Percentiles rank a stretch among this genome's conserved stretches.
Evolutionary conservation across 2,113 vertebrate genomes (phyloP).

Genomic region (Misgurnus mizolepis): DNA sequence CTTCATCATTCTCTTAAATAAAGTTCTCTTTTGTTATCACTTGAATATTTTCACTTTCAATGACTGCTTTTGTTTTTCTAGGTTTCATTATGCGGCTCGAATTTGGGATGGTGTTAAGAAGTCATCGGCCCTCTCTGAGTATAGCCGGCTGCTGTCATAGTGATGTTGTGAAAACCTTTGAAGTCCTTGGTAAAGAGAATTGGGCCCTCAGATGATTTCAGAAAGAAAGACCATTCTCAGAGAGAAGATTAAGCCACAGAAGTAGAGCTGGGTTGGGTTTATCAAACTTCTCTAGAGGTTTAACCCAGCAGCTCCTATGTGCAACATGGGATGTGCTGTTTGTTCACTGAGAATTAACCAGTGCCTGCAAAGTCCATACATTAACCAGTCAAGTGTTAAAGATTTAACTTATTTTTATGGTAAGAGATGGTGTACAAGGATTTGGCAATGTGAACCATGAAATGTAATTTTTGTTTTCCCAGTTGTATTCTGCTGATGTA

Average conservation of each 20-base stretch:
- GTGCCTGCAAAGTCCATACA: neutral
- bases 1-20: neutral
- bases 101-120: slow-evolving; percentile 94
- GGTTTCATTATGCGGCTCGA: slow-evolving; percentile 90
- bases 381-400: neutral
- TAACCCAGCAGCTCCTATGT: neutral
- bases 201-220: neutral
- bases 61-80: slow-evolving; percentile 52
- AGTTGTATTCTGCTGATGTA: neutral
- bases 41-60: neutral
- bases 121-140: slow-evolving; percentile 86
- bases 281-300: neutral
- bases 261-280: neutral
- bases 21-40: neutral
- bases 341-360: neutral
- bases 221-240: neutral
- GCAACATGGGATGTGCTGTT: neutral
- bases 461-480: neutral
- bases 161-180: neutral
- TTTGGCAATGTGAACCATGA: neutral
- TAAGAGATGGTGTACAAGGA: neutral
- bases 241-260: neutral
- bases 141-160: slow-evolving; percentile 85
- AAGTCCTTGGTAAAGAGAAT: neutral
- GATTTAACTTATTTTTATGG: neutral